phyloP scores from a whole-genome alignment of 2,797 vertebrate species.

The Rhinoraja longicauda region DNA sequence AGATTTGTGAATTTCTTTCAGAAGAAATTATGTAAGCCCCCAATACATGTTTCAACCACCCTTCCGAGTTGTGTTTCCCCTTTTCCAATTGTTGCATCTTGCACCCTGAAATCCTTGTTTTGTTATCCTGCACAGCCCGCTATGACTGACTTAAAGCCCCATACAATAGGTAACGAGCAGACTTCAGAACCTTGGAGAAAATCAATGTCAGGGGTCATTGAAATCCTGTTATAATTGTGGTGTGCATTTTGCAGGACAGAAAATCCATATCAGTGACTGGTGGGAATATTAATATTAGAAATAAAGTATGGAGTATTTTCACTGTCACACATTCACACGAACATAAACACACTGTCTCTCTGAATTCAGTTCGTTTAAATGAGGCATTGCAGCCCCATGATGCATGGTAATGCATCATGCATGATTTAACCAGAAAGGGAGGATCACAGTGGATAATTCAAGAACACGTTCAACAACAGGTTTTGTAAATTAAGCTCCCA shows the following conservation, averaged over 20 bases:
- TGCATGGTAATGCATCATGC: not conserved
- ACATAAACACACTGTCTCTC: not conserved
- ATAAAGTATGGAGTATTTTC: not conserved
- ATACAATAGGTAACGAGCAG: not conserved
- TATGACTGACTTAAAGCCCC: not conserved
- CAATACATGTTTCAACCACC: not conserved
- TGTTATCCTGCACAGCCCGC: not conserved
- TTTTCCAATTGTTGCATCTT: not conserved
- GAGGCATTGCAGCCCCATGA: not conserved
- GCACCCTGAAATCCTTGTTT: not conserved
- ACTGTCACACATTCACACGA: not conserved
- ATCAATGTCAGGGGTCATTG: not conserved
- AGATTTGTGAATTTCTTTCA: not conserved
- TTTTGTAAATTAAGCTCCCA: not conserved
- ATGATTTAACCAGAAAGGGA: not conserved
- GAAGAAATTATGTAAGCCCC: not conserved
- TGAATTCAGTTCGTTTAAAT: not conserved
- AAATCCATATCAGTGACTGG: not conserved
- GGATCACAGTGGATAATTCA: not conserved
- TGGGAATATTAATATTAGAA: not conserved
- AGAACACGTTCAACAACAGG: not conserved
- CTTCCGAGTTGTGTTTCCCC: not conserved
- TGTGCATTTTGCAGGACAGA: not conserved
- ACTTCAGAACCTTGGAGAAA: not conserved
- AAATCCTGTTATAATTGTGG: not conserved